Conservation (phyloP, 2,113 vertebrate species). For the Colius striatus region DNA sequence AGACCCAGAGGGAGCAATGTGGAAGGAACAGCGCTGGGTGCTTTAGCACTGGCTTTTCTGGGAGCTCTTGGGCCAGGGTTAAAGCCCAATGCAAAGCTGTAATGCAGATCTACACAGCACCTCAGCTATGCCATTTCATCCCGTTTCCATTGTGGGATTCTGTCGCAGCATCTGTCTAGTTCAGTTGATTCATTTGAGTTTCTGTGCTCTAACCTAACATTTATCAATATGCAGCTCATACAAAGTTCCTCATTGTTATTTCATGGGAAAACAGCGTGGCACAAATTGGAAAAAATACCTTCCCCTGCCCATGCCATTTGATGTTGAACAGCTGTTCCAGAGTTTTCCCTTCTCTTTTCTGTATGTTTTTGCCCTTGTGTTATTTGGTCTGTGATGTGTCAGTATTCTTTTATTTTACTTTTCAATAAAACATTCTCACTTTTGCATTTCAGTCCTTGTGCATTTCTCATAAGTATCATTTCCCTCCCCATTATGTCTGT, state of each 20-base stretch:
- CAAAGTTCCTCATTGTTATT: slow-evolving; percentile 25
- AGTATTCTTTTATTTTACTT: slow-evolving; percentile 74
- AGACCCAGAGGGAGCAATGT: neutral
- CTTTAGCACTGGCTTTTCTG: neutral
- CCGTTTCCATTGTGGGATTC: neutral
- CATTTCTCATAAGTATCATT: slow-evolving; percentile 54
- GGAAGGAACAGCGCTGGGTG: neutral
- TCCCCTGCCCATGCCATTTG: neutral
- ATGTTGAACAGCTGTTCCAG: neutral
- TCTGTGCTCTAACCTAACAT: slow-evolving; percentile 7
- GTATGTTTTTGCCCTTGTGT: slow-evolving; percentile 46
- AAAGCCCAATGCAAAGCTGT: neutral
- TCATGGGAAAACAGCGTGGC: neutral
- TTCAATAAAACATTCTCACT: slow-evolving; percentile 81
- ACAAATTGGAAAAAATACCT: neutral
- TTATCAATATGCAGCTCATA: slow-evolving; percentile 32
- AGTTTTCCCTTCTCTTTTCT: slow-evolving; percentile 6
- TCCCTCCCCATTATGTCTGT: neutral
- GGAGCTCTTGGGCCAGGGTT: neutral
- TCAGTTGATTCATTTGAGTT: neutral
- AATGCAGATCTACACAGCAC: neutral
- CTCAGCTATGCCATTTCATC: neutral
- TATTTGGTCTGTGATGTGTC: slow-evolving; percentile 42
- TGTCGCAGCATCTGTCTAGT: neutral
- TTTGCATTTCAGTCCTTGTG: slow-evolving; percentile 69